Conservation (phyloP, 2,113 vertebrate genomes). For the Callaeas wilsoni region DNA sequence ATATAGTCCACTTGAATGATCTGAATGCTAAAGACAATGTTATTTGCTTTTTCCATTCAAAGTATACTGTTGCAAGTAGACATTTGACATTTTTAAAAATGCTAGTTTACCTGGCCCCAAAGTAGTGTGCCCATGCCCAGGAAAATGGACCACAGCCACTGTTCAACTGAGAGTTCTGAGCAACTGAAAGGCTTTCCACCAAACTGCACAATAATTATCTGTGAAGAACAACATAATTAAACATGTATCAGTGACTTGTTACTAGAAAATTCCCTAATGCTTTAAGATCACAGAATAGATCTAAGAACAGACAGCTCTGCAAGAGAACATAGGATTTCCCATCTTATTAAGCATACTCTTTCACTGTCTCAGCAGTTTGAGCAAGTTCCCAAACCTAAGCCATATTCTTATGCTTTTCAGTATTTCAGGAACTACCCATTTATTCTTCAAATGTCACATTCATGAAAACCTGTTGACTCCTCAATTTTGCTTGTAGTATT, state of each 20-base stretch:
- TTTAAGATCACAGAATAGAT: background rate
- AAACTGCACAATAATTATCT: constrained; percentile 97
- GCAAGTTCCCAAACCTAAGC: background rate
- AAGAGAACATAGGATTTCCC: background rate
- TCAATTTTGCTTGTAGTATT: background rate
- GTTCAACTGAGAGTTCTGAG: constrained; percentile 86
- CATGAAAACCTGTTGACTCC: background rate
- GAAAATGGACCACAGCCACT: constrained; percentile 98
- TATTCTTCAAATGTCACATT: background rate
- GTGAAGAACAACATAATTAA: constrained; percentile 10
- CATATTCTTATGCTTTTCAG: background rate
- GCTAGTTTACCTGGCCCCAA: constrained; percentile 94
- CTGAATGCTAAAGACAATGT: background rate
- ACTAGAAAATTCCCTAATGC: background rate
- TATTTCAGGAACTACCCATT: background rate
- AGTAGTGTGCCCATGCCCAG: constrained; percentile 94
- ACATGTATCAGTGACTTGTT: background rate
- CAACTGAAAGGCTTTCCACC: constrained; percentile 98
- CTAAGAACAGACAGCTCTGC: background rate
- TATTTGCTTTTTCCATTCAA: background rate
- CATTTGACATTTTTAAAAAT: background rate
- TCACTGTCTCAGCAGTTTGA: background rate
- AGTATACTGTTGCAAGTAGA: background rate
- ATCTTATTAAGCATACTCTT: background rate
- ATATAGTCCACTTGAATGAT: background rate